Evolutionary conservation across 37 sponge, comb jelly and placozoan species (phyloP), one percentile per base, ranked within the genome.

Genomic region (Chondrosia reniformis): DNA sequence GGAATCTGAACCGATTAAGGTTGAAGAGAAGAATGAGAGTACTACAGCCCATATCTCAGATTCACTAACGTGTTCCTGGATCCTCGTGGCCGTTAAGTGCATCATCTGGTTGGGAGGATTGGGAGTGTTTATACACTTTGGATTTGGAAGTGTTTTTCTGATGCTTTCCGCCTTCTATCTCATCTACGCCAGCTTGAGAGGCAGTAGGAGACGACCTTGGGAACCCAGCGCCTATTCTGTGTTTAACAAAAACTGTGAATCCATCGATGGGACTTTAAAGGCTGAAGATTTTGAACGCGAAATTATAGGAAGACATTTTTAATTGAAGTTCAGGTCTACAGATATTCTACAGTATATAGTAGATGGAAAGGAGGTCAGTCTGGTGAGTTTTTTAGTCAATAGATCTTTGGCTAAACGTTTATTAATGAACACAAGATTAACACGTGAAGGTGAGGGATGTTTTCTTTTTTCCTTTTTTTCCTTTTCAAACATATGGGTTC

Each of bases 271-370:
- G 28, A 91, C 95, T 0, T 79, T 97, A 31, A 85, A 92, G 17
- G 96, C 92, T 17, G 95, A 97, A 75, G 95, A 97, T 76, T 97
- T 94, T 84, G 98, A 97, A 33, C 86, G 81, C 55, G 98, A 97
- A 64, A 40, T 97, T n/a, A n/a, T n/a, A n/a, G n/a, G n/a, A n/a
- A n/a, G n/a, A n/a, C n/a, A n/a, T n/a, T n/a, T n/a, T n/a, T n/a
- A n/a, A n/a, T n/a, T n/a, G n/a, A n/a, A n/a, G n/a, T n/a, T n/a
- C n/a, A n/a, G n/a, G n/a, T n/a, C n/a, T n/a, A n/a, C n/a, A n/a
- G n/a, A n/a, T n/a, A n/a, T n/a, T n/a, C n/a, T n/a, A n/a, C n/a
- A n/a, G n/a, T n/a, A n/a, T n/a, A n/a, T n/a, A n/a, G n/a, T n/a
- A n/a, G n/a, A n/a, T n/a, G n/a, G n/a, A n/a, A n/a, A n/a, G n/a